Evolutionary conservation across 2,888 invertebrate genomes (phyloP), one percentile per base, ranked within the genome.

Genomic region (Myopa testacea): DNA sequence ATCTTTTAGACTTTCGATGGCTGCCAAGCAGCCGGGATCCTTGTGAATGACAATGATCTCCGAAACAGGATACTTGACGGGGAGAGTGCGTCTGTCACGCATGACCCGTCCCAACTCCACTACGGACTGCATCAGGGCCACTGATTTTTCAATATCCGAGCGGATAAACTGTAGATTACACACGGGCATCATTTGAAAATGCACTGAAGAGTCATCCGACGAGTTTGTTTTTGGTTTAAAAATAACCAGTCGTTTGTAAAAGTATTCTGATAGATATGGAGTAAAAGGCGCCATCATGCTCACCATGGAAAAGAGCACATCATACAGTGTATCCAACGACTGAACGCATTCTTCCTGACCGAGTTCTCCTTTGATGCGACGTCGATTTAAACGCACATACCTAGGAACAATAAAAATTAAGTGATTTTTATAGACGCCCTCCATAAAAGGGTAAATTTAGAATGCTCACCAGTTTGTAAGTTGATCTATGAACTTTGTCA

Each of bases 221-320:
- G 84, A 58, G 5, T 90, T 88, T 34, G 94, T 89, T 3, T 83
- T 78, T 8, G 86, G 85, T 78, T 87, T 85, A 52, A 96, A 90
- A 82, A 93, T 91, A 60, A 93, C 92, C 81, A 99, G 89, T 78
- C 95, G 94, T 88, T 97, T 96, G 90, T 96, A 99, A 93, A 99
- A 97, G 79, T 94, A 93, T 89, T 99, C 99, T 0, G 97, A 95
- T 75, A 99, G 91, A 90, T 96, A 99, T 0, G 99, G 99, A 0
- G 98, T 97, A 88, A 99, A 99, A 0, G 99, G 98, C 1, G 99
- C 96, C 96, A 99, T 98, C 84, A 98, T 93, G 83, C 95, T 92
- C 0, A 94, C 93, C 93, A 99, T 96, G 75, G 95, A 94, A 85
- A 94, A 94, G 52, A 99, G 90, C 0, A 99, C 96, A 83, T 94